Evolutionary conservation across 2,797 vertebrate species (phyloP).

Genomic region (Hipposideros larvatus): DNA sequence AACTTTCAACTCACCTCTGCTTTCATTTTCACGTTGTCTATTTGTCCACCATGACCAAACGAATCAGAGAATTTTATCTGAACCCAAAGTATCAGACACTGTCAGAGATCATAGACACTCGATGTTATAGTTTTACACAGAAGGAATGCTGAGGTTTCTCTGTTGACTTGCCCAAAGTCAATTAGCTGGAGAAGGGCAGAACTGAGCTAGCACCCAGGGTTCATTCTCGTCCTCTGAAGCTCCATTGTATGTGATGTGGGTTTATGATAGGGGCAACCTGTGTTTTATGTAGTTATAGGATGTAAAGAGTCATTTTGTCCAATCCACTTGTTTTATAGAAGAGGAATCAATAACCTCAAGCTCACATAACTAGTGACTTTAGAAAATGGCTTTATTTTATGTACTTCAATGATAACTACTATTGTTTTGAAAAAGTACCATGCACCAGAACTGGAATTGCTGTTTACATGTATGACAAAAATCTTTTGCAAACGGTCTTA

Average conservation of each 20-base stretch:
- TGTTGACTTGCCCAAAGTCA: neutral
- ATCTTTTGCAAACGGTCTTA: neutral
- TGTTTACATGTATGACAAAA: neutral
- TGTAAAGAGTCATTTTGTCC: neutral
- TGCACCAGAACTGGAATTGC: neutral
- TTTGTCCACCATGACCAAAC: neutral
- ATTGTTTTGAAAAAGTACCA: neutral
- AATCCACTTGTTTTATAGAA: neutral
- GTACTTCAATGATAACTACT: neutral
- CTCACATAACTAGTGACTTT: neutral
- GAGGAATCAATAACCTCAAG: neutral
- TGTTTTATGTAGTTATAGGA: neutral
- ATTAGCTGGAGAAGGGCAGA: neutral
- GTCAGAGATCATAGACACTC: neutral
- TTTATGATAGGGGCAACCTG: neutral
- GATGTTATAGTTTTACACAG: neutral
- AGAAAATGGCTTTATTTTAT: neutral
- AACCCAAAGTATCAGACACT: neutral
- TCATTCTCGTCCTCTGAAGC: neutral
- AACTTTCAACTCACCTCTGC: neutral
- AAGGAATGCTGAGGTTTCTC: neutral
- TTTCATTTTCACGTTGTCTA: neutral
- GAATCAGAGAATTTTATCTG: neutral
- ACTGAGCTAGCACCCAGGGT: neutral
- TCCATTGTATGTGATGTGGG: neutral